A percentile compares a stretch with the other conserved stretches of the same genome.
phyloP scores from a whole-genome alignment of 2,888 invertebrate species.

The Euclidia mi region DNA sequence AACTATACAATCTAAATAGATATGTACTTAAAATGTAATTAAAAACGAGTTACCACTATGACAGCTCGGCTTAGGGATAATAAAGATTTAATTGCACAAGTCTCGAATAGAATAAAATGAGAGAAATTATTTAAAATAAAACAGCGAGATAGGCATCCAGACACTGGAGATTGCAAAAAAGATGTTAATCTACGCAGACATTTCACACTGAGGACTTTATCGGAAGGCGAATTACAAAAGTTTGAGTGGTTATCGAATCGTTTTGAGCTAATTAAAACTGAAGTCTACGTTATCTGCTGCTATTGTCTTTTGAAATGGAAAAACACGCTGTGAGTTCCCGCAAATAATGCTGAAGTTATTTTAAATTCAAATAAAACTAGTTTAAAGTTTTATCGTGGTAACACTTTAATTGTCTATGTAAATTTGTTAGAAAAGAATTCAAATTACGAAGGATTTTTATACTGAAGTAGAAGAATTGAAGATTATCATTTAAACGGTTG shows the following conservation, averaged over 20 bases:
- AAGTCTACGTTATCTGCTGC: constrained; percentile 11
- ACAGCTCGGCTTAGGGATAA: constrained; percentile 67
- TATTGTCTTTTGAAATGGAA: constrained; percentile 7
- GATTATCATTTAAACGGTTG: constrained; percentile 51
- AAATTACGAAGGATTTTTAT: constrained; percentile 15
- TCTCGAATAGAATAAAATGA: constrained; percentile 61
- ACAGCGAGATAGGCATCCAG: constrained; percentile 40
- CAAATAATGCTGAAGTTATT: not conserved
- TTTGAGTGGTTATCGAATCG: constrained; percentile 33
- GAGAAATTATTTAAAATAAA: constrained; percentile 67
- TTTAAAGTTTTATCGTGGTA: constrained; percentile 8
- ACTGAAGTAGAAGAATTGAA: constrained; percentile 25
- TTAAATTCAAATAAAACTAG: not conserved
- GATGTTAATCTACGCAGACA: constrained; percentile 38
- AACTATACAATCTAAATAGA: constrained; percentile 65
- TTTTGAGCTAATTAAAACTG: constrained; percentile 30
- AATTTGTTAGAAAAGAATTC: not conserved
- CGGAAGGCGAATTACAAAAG: constrained; percentile 45
- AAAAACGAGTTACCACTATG: constrained; percentile 78
- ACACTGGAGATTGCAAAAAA: constrained; percentile 38
- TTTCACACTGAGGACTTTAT: constrained; percentile 45
- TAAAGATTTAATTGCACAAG: constrained; percentile 78
- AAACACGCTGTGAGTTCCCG: not conserved
- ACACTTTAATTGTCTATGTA: constrained; percentile 4
- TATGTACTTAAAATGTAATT: constrained; percentile 79